Conservation (phyloP, 1,140 invertebrate genomes). For the Drosophila pseudoananassae region DNA sequence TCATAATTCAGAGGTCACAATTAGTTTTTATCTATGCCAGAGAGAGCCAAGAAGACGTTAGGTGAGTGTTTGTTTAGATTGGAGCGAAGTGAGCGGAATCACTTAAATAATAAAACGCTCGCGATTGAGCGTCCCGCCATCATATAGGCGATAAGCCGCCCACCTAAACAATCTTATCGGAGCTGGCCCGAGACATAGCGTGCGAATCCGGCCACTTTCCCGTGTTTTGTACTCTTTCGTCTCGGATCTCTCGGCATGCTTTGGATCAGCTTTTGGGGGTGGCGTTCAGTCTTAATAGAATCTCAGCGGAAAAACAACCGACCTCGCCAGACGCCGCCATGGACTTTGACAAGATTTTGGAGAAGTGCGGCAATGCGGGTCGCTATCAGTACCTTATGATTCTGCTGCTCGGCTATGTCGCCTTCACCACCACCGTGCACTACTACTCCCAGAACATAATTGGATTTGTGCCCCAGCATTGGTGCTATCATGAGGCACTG, state of each 20-base stretch:
- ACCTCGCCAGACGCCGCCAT: constrained; percentile 41
- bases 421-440: constrained; percentile 85
- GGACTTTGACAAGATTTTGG: constrained; percentile 86
- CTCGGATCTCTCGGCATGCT: constrained; percentile 4
- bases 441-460: constrained; percentile 86
- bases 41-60: constrained; percentile 28
- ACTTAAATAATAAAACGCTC: constrained; percentile 73
- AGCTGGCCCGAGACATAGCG: constrained; percentile 6
- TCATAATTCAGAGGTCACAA: constrained; percentile 45
- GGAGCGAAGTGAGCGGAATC: constrained; percentile 59
- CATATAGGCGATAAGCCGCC: constrained; percentile 48
- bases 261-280: constrained; percentile 13
- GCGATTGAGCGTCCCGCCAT: constrained; percentile 28
- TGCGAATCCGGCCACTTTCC: constrained; percentile 45
- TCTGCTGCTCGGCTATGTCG: constrained; percentile 85
- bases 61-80: constrained; percentile 60
- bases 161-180: constrained; percentile 68
- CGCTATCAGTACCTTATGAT: constrained; percentile 86
- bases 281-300: constrained; percentile 66
- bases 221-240: constrained; percentile 20
- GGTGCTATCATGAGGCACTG: constrained; percentile 77
- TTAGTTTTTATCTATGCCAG: constrained; percentile 21
- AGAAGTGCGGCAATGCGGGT: constrained; percentile 87
- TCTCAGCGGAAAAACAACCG: constrained; percentile 50
- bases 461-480: constrained; percentile 84